Base-by-base conservation (phyloP, 1,140 invertebrate species). In the Procambarus clarkii region DNA sequence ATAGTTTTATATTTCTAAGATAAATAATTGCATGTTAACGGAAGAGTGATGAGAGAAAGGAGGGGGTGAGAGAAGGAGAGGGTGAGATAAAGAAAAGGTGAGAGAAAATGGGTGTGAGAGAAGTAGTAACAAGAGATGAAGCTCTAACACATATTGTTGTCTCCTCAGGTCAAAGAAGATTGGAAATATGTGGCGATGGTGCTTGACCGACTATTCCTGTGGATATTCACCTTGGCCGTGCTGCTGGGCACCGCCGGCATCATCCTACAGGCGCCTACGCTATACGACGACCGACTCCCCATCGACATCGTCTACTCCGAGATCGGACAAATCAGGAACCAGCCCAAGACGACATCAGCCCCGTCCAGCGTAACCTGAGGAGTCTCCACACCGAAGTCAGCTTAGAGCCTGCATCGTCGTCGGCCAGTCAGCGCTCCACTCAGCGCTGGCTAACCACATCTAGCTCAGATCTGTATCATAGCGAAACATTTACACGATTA, bases 171-270 rank as follows among this genome's bases (percentile, higher is more conserved):
- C 15, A 93, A 93, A 24, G 93, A 94, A 93, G 96, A 96, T 92
- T 96, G 96, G 96, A 96, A 96, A 92, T 96, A 96, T 93, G 95
- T 96, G 74, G 96, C 96, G 48, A 96, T 96, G 95, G 96, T 96
- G 46, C 94, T 96, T 88, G 96, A 96, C 93, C 94, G 96, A 21
- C 93, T 96, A 24, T 95, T 96, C 93, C 94, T 96, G 15, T 96
- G 95, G 94, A 95, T 96, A 64, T 96, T 96, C 93, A 95, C 95
- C 44, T 94, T 95, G 21, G 95, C 95, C 5, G 96, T 95, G 90
- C 92, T 96, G 15, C 94, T 99, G 85, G 99, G 98, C 15, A 98
- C 98, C 15, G 97, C 97, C n/a, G 98, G 97, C 45, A 98, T 98
- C 93, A 98, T 98, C 93, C 95, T 98, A 71, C 98, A 98, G 95